Percentiles rank a stretch among this genome's conserved stretches.
Conservation (phyloP, 2,797 vertebrate genomes). For the Bothrops alternatus region DNA sequence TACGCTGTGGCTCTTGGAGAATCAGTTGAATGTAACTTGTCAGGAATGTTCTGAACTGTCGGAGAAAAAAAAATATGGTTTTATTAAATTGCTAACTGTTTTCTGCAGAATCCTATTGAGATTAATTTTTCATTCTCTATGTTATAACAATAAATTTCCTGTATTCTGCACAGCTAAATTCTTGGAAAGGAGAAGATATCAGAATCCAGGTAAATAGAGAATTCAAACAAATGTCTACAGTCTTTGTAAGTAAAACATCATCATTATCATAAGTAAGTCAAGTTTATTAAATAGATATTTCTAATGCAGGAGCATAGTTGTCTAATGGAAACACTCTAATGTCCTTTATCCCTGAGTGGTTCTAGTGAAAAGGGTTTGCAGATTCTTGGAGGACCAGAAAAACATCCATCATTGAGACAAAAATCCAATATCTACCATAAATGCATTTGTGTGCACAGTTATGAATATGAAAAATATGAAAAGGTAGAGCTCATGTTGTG, state of each 20-base stretch:
- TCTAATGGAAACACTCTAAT: background rate
- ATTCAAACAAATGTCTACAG: background rate
- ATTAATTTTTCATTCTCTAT: constrained; percentile 8
- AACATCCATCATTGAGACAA: background rate
- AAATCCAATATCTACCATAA: background rate
- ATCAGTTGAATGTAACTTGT: constrained; percentile 48
- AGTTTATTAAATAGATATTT: background rate
- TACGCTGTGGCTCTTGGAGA: constrained; percentile 40
- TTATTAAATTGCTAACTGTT: constrained; percentile 55
- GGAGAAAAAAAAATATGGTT: constrained; percentile 51
- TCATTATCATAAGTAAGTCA: background rate
- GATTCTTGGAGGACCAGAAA: background rate
- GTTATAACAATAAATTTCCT: background rate
- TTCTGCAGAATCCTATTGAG: constrained; percentile 54
- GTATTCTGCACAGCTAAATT: background rate
- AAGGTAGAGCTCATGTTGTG: background rate
- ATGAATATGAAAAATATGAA: background rate
- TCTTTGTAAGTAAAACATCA: background rate
- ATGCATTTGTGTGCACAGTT: background rate
- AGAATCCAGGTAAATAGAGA: background rate
- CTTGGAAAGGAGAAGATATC: background rate
- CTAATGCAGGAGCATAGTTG: background rate
- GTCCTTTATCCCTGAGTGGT: background rate
- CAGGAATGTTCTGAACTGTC: constrained; percentile 59
- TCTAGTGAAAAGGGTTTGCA: background rate